Percentiles rank a stretch among this genome's conserved stretches.
Conservation (phyloP, 2,888 invertebrate genomes). For the Caenorhabditis becei region DNA sequence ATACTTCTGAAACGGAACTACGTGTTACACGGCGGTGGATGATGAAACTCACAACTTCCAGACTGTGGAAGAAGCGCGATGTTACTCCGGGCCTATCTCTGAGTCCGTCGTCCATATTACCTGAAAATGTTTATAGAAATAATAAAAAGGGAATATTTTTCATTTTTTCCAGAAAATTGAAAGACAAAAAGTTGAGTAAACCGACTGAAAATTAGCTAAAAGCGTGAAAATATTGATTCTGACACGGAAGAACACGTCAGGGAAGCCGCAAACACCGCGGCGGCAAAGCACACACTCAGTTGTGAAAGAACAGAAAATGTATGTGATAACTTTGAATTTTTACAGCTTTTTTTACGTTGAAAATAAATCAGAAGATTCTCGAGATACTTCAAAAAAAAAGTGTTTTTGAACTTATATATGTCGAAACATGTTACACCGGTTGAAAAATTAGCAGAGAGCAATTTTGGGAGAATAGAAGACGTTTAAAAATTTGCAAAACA, state of each 20-base stretch:
- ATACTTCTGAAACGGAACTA: slow-evolving; percentile 76
- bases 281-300: slow-evolving; percentile 38
- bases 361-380: no score
- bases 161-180: background rate
- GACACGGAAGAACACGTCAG: slow-evolving; percentile 57
- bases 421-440: no score
- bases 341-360: no score
- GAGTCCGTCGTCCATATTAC: slow-evolving; percentile 78
- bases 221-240: slow-evolving; percentile 39
- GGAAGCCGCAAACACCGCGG: slow-evolving; percentile 43
- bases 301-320: background rate
- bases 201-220: slow-evolving; percentile 22
- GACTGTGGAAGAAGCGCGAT: slow-evolving; percentile 74
- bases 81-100: slow-evolving; percentile 77
- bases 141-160: background rate
- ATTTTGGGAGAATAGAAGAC: no score
- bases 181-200: slow-evolving; percentile 4
- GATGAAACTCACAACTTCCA: slow-evolving; percentile 74
- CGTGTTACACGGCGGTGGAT: background rate
- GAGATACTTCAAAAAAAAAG: no score
- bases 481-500: no score
- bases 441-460: no score
- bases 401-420: no score
- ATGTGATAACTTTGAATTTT: background rate
- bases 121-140: slow-evolving; percentile 17